Percentiles rank a stretch among this genome's conserved stretches.
Conservation (phyloP, 2,888 invertebrate genomes). For the Rhimphoctona megacephalus region DNA sequence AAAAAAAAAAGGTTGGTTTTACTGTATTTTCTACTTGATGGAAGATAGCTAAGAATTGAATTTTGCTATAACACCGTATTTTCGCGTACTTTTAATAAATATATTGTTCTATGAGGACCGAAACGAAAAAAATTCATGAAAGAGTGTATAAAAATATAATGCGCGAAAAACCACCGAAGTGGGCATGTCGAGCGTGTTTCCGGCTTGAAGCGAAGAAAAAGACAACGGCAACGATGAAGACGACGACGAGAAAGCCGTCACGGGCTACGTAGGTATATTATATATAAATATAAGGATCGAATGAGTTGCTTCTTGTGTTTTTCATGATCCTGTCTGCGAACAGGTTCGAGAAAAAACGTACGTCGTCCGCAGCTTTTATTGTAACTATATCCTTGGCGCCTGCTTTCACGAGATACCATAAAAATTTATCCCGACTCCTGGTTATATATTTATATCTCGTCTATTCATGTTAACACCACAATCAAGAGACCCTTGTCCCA, state of each 20-base stretch:
- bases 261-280: conserved; percentile 34
- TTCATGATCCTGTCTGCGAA: conserved; percentile 52
- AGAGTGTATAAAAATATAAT: conserved; percentile 26
- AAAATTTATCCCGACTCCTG: conserved; percentile 48
- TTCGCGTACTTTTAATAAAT: not conserved
- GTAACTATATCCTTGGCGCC: conserved; percentile 44
- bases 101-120: not conserved
- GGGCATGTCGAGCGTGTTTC: conserved; percentile 56
- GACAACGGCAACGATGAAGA: conserved; percentile 31
- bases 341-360: conserved; percentile 53
- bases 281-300: conserved; percentile 36
- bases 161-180: conserved; percentile 23
- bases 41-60: not conserved
- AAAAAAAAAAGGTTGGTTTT: too few relatives aligned
- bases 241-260: conserved; percentile 58
- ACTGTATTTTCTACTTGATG: not conserved
- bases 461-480: conserved; percentile 47
- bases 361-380: conserved; percentile 49
- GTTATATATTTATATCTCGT: conserved; percentile 35
- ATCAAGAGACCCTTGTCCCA: not conserved
- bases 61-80: not conserved
- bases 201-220: conserved; percentile 40
- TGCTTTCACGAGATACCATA: conserved; percentile 58
- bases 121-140: conserved; percentile 5
- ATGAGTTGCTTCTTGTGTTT: conserved; percentile 48